Percentiles rank a stretch among this genome's conserved stretches.
These are phyloP conservation scores for Rousettus leschenaultii DNA, from an alignment of 2,113 vertebrate species.

Conservation along the genomic window DNA sequence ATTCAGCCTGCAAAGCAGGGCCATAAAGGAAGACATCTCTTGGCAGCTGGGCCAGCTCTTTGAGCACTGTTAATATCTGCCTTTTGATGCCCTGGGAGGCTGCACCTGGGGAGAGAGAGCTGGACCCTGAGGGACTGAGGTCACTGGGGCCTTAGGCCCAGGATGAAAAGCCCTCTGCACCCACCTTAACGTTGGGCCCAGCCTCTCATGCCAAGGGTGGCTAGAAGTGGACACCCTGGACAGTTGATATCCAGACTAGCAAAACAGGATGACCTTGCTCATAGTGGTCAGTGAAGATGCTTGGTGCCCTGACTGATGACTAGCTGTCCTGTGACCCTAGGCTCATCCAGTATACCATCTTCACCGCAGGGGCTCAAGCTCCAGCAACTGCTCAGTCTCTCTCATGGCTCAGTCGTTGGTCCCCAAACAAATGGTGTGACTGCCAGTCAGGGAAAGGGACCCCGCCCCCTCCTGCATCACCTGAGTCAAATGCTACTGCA, in stretches of 20 bases:
- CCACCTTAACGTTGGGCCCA: neutral
- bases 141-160: neutral
- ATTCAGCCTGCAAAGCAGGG: neutral
- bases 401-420: neutral
- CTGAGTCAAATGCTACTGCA: neutral
- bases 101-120: neutral
- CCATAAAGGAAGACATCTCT: neutral
- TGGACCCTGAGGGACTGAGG: neutral
- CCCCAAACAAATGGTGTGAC: neutral
- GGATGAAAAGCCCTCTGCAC: neutral
- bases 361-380: neutral
- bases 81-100: neutral
- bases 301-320: neutral
- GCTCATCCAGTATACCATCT: neutral
- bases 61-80: neutral
- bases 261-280: slow-evolving; percentile 65
- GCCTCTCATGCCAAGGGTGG: neutral
- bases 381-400: neutral
- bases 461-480: neutral
- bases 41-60: neutral
- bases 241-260: neutral
- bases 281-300: slow-evolving; percentile 29
- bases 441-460: neutral
- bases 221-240: neutral
- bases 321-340: neutral